These are phyloP conservation scores for Lathronympha strigana DNA, from an alignment of 2,888 invertebrate species.

Conservation along the genomic window DNA sequence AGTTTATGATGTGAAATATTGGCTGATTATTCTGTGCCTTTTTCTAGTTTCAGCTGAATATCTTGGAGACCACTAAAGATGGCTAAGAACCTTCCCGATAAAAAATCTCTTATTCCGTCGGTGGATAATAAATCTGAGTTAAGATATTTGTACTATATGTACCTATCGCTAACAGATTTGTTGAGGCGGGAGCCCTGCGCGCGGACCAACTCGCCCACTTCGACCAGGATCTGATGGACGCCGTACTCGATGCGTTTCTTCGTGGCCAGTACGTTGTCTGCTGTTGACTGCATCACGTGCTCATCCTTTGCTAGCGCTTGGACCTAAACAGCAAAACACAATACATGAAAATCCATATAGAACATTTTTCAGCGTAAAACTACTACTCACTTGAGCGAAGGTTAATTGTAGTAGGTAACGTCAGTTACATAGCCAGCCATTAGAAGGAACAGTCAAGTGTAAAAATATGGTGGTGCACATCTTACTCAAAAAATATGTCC, in stretches of 20 bases:
- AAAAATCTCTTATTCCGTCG: too few relatives aligned
- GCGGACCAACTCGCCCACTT: conserved; percentile 88
- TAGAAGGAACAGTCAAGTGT: too few relatives aligned
- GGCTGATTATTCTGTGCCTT: too few relatives aligned
- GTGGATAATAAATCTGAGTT: neutral
- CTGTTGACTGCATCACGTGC: conserved; percentile 91
- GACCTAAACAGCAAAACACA: conserved; percentile 58
- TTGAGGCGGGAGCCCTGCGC: conserved; percentile 87
- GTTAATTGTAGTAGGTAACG: too few relatives aligned
- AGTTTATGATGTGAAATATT: too few relatives aligned
- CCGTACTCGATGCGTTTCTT: conserved; percentile 94
- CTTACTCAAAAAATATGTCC: too few relatives aligned
- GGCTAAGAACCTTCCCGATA: too few relatives aligned
- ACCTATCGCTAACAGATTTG: conserved; percentile 86
- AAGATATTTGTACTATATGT: neutral
- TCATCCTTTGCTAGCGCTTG: conserved; percentile 88
- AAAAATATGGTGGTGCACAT: too few relatives aligned
- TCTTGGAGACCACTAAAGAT: too few relatives aligned
- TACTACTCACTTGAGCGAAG: too few relatives aligned
- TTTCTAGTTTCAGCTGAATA: too few relatives aligned
- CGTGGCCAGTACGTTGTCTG: conserved; percentile 92
- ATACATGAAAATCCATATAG: neutral
- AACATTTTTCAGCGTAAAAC: neutral
- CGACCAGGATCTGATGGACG: conserved; percentile 91
- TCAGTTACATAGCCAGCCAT: too few relatives aligned